A percentile compares a stretch with the other conserved stretches of the same genome.
Conservation (phyloP, 2,888 invertebrate species). For the Ichneumoninae sp. region DNA sequence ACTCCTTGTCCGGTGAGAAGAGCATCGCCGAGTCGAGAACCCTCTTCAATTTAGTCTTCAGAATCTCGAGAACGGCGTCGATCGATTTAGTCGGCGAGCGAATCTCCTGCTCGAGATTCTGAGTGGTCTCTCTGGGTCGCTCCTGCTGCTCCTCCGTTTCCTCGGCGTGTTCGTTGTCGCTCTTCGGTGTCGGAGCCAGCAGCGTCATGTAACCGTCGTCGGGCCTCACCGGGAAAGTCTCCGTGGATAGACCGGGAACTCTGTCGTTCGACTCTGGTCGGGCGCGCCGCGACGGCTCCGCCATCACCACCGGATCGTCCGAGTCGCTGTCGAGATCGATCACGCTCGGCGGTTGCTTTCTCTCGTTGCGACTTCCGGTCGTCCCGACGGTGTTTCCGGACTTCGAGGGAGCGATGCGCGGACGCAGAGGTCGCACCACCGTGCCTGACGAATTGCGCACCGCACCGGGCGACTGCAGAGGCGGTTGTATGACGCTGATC, state of each 20-base stretch:
- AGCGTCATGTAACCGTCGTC: conserved; percentile 55
- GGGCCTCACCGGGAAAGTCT: conserved; percentile 50
- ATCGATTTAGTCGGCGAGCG: conserved; percentile 75
- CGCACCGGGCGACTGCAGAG: conserved; percentile 10
- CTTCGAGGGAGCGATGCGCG: background rate
- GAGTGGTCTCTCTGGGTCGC: background rate
- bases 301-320: conserved; percentile 71
- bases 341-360: conserved; percentile 69
- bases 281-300: conserved; percentile 13
- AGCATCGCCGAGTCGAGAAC: conserved; percentile 47
- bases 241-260: conserved; percentile 30
- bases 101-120: conserved; percentile 70
- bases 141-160: background rate
- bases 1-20: conserved; percentile 50
- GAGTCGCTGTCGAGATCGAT: conserved; percentile 78
- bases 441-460: conserved; percentile 27
- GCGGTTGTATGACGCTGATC: conserved; percentile 34
- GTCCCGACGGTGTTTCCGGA: background rate
- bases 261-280: conserved; percentile 32
- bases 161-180: conserved; percentile 15
- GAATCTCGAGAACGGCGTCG: conserved; percentile 70
- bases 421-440: conserved; percentile 37
- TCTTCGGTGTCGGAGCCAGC: conserved; percentile 26
- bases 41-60: conserved; percentile 71
- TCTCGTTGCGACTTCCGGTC: background rate